phyloP scores from a whole-genome alignment of 2,113 vertebrate species.

The Lepus americanus region DNA sequence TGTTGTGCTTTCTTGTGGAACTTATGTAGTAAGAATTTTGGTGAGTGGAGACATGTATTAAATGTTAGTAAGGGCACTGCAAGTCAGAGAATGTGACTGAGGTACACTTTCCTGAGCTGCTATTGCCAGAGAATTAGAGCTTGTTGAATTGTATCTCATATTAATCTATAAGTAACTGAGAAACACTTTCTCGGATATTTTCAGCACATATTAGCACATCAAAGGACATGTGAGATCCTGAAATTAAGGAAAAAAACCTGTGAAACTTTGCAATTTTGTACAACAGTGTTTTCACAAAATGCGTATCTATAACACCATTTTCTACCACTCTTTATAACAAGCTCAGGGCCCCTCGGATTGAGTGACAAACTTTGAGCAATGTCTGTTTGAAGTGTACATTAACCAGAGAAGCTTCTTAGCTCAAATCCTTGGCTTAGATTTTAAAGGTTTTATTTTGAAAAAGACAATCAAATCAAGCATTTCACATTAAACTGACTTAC shows the following conservation, averaged over 20 bases:
- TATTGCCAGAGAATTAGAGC: neutral
- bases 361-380: neutral
- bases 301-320: neutral
- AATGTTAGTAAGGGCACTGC: neutral
- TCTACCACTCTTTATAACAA: neutral
- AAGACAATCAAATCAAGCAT: slow-evolving; percentile 7
- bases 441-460: slow-evolving; percentile 37
- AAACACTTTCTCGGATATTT: neutral
- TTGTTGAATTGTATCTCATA: neutral
- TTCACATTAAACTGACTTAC: neutral
- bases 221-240: neutral
- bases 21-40: neutral
- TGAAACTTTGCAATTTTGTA: neutral
- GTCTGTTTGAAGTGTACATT: slow-evolving; percentile 23
- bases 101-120: neutral
- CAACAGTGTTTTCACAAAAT: slow-evolving; percentile 28
- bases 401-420: neutral
- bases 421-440: slow-evolving; percentile 30
- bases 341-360: neutral
- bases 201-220: neutral
- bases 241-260: neutral
- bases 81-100: neutral
- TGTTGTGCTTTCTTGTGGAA: neutral
- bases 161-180: neutral
- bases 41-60: neutral